Conservation (phyloP, 2,113 vertebrate species). For the Heliornis fulica region DNA sequence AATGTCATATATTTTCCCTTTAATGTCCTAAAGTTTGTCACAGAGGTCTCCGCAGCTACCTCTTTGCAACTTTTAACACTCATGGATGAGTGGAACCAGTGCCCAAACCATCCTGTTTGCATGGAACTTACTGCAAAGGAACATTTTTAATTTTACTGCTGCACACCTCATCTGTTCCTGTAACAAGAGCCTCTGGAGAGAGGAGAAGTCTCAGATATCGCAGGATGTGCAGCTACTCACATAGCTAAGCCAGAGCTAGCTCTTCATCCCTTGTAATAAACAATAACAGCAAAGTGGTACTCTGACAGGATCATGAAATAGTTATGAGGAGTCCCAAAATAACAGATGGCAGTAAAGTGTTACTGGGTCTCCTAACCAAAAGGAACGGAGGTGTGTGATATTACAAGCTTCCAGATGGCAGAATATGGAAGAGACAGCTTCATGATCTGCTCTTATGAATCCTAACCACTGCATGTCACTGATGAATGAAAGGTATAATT, state of each 20-base stretch:
- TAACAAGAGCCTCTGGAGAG: not conserved
- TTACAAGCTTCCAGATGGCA: not conserved
- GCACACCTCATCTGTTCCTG: not conserved
- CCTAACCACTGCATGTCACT: not conserved
- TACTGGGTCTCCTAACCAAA: not conserved
- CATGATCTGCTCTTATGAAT: not conserved
- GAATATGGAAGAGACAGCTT: not conserved
- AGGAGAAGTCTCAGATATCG: not conserved
- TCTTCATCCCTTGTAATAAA: not conserved
- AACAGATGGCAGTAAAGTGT: not conserved
- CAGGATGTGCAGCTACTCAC: not conserved
- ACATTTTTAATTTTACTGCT: not conserved
- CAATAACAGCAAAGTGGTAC: not conserved
- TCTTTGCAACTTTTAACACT: not conserved
- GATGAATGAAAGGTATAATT: not conserved
- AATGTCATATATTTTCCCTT: not conserved
- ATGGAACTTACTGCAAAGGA: not conserved
- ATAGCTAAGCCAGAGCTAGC: not conserved
- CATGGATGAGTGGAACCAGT: rapidly evolving
- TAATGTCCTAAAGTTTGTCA: not conserved
- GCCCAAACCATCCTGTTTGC: not conserved
- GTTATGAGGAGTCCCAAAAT: not conserved
- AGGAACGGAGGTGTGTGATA: not conserved
- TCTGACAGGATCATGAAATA: not conserved
- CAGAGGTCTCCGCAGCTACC: not conserved